Conservation (phyloP, 2,797 vertebrate species). For the Sebastes itinus region DNA sequence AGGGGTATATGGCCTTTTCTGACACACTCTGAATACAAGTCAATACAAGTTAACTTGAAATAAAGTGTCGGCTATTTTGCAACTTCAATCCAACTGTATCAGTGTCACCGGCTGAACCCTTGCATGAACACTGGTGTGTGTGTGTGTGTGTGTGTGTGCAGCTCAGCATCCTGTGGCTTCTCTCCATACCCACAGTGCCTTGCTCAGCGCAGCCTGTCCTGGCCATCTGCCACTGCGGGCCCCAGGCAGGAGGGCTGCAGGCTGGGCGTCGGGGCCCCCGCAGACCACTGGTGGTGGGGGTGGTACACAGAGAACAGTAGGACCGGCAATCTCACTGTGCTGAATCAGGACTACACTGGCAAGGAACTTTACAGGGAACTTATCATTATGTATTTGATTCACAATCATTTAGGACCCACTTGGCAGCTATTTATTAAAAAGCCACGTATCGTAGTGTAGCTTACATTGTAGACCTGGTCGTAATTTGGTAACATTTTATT, state of each 20-base stretch:
- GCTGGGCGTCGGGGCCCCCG: constrained; percentile 34
- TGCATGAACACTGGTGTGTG: constrained; percentile 21
- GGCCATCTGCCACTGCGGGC: constrained; percentile 77
- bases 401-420: not conserved
- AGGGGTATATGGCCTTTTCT: not conserved
- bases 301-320: constrained; percentile 35
- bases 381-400: not conserved
- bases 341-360: constrained; percentile 8
- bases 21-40: not conserved
- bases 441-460: not conserved
- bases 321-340: not conserved
- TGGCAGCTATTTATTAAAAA: not conserved
- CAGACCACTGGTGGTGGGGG: constrained; percentile 27
- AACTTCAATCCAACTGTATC: constrained; percentile 13
- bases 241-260: constrained; percentile 57
- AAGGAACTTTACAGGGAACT: not conserved
- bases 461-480: not conserved
- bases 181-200: constrained; percentile 57
- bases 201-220: constrained; percentile 71
- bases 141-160: not conserved
- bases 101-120: not conserved
- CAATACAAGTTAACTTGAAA: constrained; percentile 2
- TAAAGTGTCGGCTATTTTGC: not conserved
- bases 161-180: constrained; percentile 50
- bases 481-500: not conserved